Percentiles rank a stretch among this genome's conserved stretches.
These are phyloP conservation scores for Craniophora ligustri DNA, from an alignment of 2,888 invertebrate genomes.

Conservation along the genomic window DNA sequence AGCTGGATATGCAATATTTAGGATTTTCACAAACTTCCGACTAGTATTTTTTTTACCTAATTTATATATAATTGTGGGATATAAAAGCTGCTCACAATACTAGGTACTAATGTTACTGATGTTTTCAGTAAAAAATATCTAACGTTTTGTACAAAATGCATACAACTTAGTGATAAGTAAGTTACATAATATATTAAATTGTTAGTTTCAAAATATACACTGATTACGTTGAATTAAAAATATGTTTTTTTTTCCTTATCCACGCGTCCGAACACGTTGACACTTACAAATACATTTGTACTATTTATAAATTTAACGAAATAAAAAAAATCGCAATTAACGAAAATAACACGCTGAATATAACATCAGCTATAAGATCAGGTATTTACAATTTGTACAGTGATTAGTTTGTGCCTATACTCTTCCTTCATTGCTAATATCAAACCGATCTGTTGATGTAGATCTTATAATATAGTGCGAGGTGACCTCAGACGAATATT, in stretches of 20 bases:
- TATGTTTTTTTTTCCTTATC: slow-evolving; percentile 54
- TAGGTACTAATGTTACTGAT: slow-evolving; percentile 60
- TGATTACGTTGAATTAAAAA: slow-evolving; percentile 64
- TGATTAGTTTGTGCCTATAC: slow-evolving; percentile 53
- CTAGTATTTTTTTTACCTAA: slow-evolving; percentile 75
- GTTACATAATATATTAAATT: slow-evolving; percentile 69
- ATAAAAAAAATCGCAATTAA: slow-evolving; percentile 61
- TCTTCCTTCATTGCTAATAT: slow-evolving; percentile 33
- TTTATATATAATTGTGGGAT: slow-evolving; percentile 70
- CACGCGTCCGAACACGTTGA: slow-evolving; percentile 50
- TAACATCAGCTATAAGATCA: slow-evolving; percentile 61
- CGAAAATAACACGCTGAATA: slow-evolving; percentile 64
- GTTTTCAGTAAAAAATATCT: slow-evolving; percentile 79
- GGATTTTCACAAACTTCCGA: slow-evolving; percentile 71
- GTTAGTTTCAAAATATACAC: slow-evolving; percentile 74
- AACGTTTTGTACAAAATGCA: slow-evolving; percentile 83
- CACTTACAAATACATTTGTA: slow-evolving; percentile 84
- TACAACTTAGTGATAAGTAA: slow-evolving; percentile 65
- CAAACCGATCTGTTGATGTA: slow-evolving; percentile 29
- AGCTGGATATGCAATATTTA: slow-evolving; percentile 74
- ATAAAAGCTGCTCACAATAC: slow-evolving; percentile 79
- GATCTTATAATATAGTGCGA: slow-evolving; percentile 13
- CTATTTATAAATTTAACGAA: slow-evolving; percentile 82
- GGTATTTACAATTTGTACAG: slow-evolving; percentile 80
- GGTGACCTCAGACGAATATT: slow-evolving; percentile 6